These are phyloP conservation scores for Oryzias woworae DNA, from an alignment of 2,113 vertebrate species.

Conservation along the genomic window DNA sequence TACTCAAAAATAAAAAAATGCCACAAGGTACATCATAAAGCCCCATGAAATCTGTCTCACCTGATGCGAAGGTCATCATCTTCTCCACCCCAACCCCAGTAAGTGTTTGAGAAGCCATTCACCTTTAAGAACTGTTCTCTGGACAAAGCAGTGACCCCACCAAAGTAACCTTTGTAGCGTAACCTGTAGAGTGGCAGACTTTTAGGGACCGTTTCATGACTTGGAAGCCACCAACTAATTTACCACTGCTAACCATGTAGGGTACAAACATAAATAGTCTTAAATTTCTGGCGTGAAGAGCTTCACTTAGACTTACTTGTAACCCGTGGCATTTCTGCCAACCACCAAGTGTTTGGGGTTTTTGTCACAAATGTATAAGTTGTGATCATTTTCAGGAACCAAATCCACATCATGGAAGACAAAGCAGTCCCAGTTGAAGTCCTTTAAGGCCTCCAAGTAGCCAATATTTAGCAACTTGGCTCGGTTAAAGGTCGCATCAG, in stretches of 20 bases:
- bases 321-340: constrained; percentile 93
- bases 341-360: constrained; percentile 96
- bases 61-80: constrained; percentile 96
- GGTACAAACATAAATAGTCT: neutral
- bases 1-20: neutral
- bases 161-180: constrained; percentile 92
- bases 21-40: neutral
- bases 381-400: constrained; percentile 93
- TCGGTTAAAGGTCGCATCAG: constrained; percentile 88
- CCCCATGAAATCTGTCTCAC: constrained; percentile 66
- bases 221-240: no score
- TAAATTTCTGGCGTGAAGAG: neutral
- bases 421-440: constrained; percentile 92
- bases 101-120: constrained; percentile 96
- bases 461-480: constrained; percentile 95
- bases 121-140: constrained; percentile 88
- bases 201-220: neutral
- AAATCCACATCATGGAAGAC: constrained; percentile 97
- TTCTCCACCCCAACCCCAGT: constrained; percentile 99
- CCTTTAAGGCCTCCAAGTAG: constrained; percentile 92
- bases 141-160: constrained; percentile 93
- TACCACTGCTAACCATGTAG: neutral
- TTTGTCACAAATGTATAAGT: constrained; percentile 86
- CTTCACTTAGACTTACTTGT: constrained; percentile 81
- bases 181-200: constrained; percentile 74